phyloP scores from a whole-genome alignment of 2,888 invertebrate genomes.

The Lithodes maja region DNA sequence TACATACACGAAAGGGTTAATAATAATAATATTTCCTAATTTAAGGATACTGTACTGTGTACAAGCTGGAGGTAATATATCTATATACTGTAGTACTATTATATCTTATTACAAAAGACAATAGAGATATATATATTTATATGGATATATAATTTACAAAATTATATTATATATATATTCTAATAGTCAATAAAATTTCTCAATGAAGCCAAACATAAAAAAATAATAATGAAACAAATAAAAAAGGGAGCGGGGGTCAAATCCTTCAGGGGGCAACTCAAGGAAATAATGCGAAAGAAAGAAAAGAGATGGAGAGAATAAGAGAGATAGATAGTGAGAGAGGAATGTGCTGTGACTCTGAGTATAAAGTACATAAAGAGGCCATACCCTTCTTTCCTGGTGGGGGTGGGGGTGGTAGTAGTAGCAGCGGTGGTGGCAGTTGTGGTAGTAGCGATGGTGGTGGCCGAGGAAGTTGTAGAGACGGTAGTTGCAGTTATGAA shows the following conservation, averaged over 20 bases:
- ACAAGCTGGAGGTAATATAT: too few relatives aligned
- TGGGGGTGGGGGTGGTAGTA: background rate
- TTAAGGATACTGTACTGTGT: too few relatives aligned
- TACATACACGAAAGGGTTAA: too few relatives aligned
- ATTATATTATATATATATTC: too few relatives aligned
- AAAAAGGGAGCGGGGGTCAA: background rate
- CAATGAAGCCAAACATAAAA: background rate
- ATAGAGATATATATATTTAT: too few relatives aligned
- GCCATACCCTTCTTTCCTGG: slow-evolving; percentile 7
- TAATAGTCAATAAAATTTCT: too few relatives aligned
- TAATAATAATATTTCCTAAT: too few relatives aligned
- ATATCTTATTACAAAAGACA: too few relatives aligned
- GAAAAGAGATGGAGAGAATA: background rate
- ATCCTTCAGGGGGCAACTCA: background rate
- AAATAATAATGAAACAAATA: background rate
- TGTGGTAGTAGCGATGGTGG: background rate
- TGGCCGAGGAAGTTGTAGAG: background rate
- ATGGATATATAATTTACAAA: too few relatives aligned
- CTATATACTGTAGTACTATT: too few relatives aligned
- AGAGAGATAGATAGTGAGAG: slow-evolving; percentile 10
- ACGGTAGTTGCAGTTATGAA: background rate
- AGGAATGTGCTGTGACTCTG: slow-evolving; percentile 14
- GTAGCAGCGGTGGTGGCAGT: background rate
- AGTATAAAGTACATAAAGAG: background rate
- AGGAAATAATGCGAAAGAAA: background rate